These are phyloP conservation scores for Typhlichthys eigenmanni DNA, from an alignment of 2,797 vertebrate species.

Conservation along the genomic window DNA sequence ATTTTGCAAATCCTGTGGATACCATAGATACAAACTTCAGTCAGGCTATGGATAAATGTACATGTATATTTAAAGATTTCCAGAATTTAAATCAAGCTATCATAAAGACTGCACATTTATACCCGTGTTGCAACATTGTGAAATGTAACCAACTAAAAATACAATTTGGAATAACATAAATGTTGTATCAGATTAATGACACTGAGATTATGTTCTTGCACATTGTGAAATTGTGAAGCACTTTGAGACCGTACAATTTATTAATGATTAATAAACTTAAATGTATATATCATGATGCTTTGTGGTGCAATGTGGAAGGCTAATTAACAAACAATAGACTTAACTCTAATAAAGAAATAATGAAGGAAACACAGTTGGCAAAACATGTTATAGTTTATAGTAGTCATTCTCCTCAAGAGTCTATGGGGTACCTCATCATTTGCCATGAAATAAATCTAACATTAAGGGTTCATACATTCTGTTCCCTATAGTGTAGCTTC, in stretches of 20 bases:
- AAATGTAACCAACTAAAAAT: not conserved
- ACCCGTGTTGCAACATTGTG: slow-evolving; percentile 13
- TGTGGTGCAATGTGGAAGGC: not conserved
- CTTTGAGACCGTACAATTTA: no score
- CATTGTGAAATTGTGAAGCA: no score
- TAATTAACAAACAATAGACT: slow-evolving; percentile 12
- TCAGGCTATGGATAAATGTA: slow-evolving; percentile 1
- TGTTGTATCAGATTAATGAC: no score
- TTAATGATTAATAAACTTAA: no score
- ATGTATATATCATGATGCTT: no score
- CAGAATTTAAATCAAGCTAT: no score
- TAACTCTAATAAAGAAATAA: not conserved
- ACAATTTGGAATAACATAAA: not conserved
- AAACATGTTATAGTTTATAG: slow-evolving; percentile 22
- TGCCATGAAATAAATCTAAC: slow-evolving; percentile 37
- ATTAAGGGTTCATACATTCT: slow-evolving; percentile 47
- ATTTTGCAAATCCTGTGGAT: no score
- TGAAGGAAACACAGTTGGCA: not conserved
- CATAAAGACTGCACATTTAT: not conserved
- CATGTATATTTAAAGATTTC: not conserved
- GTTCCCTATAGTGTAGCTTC: slow-evolving; percentile 44
- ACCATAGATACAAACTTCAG: not conserved
- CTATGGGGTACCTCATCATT: slow-evolving; percentile 48
- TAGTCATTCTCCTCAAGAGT: slow-evolving; percentile 29
- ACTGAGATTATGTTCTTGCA: no score